Percentiles rank a stretch among this genome's conserved stretches.
These are phyloP conservation scores for Mermis nigrescens DNA, from an alignment of 2,888 invertebrate species.

Conservation along the genomic window DNA sequence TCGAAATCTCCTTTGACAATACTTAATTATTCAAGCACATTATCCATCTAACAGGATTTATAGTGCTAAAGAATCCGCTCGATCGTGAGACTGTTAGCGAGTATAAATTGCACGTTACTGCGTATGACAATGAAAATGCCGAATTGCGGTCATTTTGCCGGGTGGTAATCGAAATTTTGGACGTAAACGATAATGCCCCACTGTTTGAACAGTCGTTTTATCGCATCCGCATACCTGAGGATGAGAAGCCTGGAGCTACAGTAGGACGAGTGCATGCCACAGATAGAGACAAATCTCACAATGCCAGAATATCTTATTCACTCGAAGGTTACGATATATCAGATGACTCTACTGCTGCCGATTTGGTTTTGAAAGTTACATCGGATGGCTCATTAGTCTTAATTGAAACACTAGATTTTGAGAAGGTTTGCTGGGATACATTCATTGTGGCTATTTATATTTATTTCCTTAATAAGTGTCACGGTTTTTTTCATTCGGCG, in stretches of 20 bases:
- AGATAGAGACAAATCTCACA: conserved; percentile 30
- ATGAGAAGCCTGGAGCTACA: too few relatives aligned
- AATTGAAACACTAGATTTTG: too few relatives aligned
- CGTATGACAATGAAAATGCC: not conserved
- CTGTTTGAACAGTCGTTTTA: conserved; percentile 25
- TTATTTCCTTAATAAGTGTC: too few relatives aligned
- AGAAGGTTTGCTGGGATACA: too few relatives aligned
- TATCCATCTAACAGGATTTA: not conserved
- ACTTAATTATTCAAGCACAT: too few relatives aligned
- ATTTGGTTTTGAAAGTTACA: not conserved
- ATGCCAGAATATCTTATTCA: conserved; percentile 26
- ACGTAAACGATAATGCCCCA: conserved; percentile 37
- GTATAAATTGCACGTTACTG: not conserved
- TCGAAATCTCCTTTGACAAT: too few relatives aligned
- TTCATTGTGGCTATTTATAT: too few relatives aligned
- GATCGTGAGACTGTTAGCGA: not conserved
- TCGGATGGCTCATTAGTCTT: too few relatives aligned
- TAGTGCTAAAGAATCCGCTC: not conserved
- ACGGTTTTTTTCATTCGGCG: too few relatives aligned
- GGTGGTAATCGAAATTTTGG: conserved; percentile 29
- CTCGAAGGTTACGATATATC: not conserved
- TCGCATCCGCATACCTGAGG: too few relatives aligned
- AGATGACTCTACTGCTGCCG: not conserved
- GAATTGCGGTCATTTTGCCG: not conserved
- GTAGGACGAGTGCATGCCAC: conserved; percentile 29